Evolutionary conservation across 1,140 invertebrate genomes (phyloP), one percentile per base, ranked within the genome.

Genomic region (Drosophila arawakana): DNA sequence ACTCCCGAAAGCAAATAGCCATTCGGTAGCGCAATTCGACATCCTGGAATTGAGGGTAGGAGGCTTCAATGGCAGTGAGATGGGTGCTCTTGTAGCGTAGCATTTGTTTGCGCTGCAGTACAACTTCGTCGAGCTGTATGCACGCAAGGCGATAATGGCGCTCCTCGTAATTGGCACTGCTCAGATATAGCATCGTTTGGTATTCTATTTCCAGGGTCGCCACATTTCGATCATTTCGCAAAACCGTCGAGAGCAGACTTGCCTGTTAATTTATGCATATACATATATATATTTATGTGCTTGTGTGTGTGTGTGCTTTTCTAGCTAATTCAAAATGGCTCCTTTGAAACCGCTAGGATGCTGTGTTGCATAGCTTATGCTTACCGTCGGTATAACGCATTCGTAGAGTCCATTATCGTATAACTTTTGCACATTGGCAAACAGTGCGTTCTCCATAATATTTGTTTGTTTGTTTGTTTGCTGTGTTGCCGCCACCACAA

Each of bases 11-110:
- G 91, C 96, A 97, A 11, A 94, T 78, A 77, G 96, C 94, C 13
- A 96, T 93, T 76, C 95, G 94, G 81, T 95, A 97, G 76, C 96
- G 96, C 30, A 96, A 93, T 78, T 96, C 96, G 93, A 93, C 92
- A 54, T 94, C 94, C 3, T 93, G 92, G 54, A 94, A 92, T 15
- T 94, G 73, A 58, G 93, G 93, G 49, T 88, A 83, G 2, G 73
- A 69, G 4, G 44, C 71, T 47, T 92, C 91, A 21, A 92, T 85
- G 60, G 67, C 67, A 39, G 68, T 25, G n/a, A 92, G 39, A 5
- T 63, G 73, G 25, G 66, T 63, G 58, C 58, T 79, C 62, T 92
- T 92, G 37, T 73, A 74, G 0, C 90, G 77, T 11, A 49, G 13
- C 79, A 92, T 79, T 0, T 68, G 21, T 21, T 88, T 80, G 2